These are phyloP conservation scores for Gari tellinella DNA, from an alignment of 2,888 invertebrate genomes.

Conservation along the genomic window DNA sequence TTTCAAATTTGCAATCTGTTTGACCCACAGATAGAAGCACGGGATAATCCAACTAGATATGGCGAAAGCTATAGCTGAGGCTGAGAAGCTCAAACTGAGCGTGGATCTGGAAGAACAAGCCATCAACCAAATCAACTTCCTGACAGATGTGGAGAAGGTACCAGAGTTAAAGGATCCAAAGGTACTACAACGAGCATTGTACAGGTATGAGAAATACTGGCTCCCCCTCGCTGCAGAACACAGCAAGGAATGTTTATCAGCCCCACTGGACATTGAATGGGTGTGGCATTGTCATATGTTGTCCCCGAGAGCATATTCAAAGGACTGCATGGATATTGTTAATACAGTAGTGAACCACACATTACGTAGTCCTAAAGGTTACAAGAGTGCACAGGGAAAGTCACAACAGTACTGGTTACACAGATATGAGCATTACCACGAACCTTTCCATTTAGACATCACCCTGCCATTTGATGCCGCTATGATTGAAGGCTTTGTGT, in stretches of 20 bases:
- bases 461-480: constrained; percentile 24
- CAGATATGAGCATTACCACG: constrained; percentile 61
- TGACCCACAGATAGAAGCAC: too few species aligned
- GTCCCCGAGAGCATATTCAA: constrained; percentile 77
- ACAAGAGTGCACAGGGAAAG: constrained; percentile 62
- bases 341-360: constrained; percentile 83
- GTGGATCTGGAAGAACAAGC: too few species aligned
- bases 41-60: too few species aligned
- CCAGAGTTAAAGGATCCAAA: too few species aligned
- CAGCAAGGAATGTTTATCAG: constrained; percentile 77
- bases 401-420: constrained; percentile 69
- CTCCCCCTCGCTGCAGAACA: too few species aligned
- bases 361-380: constrained; percentile 70
- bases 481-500: constrained; percentile 21
- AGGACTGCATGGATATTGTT: constrained; percentile 74
- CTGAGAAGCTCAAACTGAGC: too few species aligned
- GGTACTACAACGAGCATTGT: too few species aligned
- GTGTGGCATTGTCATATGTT: constrained; percentile 85
- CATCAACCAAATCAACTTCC: too few species aligned
- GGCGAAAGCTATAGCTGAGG: too few species aligned
- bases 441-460: constrained; percentile 69
- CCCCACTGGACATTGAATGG: constrained; percentile 86
- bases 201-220: too few species aligned
- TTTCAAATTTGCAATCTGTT: too few species aligned
- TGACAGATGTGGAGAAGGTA: too few species aligned